phyloP scores from a whole-genome alignment of 2,113 vertebrate species.

The Corvus cornix region DNA sequence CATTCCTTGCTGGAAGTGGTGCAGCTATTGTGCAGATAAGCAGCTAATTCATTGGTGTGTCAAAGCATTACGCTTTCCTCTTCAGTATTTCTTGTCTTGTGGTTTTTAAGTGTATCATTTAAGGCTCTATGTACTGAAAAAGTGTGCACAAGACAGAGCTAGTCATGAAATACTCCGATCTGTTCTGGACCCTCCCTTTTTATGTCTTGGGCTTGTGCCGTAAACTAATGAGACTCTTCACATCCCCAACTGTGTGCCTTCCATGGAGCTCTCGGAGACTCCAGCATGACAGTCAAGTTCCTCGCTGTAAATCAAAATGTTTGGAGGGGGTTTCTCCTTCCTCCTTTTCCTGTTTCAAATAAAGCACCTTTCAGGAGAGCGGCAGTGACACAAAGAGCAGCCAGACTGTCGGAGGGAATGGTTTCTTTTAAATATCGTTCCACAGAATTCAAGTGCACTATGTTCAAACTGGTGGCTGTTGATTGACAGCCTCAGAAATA shows the following conservation, averaged over 20 bases:
- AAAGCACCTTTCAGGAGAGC: background rate
- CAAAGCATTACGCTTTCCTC: background rate
- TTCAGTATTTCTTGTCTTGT: background rate
- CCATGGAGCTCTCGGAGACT: background rate
- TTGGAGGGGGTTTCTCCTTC: background rate
- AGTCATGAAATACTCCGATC: background rate
- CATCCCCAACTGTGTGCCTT: rapidly evolving
- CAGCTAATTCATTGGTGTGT: background rate
- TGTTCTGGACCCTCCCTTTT: background rate
- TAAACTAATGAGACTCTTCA: background rate
- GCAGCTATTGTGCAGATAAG: background rate
- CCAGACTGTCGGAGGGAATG: background rate
- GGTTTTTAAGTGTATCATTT: background rate
- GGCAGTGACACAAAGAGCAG: background rate
- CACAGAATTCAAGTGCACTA: background rate
- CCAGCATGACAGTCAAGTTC: background rate
- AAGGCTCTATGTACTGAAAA: background rate
- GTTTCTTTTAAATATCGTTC: background rate
- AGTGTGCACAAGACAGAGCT: background rate
- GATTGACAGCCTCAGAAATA: background rate
- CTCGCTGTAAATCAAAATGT: background rate
- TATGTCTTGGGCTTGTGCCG: background rate
- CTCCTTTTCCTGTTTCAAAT: background rate
- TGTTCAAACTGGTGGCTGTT: background rate
- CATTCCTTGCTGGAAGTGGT: background rate